Percentiles rank a stretch among this genome's conserved stretches.
These are phyloP conservation scores for Drosophila suboccidentalis DNA, from an alignment of 2,888 invertebrate species.

Conservation along the genomic window DNA sequence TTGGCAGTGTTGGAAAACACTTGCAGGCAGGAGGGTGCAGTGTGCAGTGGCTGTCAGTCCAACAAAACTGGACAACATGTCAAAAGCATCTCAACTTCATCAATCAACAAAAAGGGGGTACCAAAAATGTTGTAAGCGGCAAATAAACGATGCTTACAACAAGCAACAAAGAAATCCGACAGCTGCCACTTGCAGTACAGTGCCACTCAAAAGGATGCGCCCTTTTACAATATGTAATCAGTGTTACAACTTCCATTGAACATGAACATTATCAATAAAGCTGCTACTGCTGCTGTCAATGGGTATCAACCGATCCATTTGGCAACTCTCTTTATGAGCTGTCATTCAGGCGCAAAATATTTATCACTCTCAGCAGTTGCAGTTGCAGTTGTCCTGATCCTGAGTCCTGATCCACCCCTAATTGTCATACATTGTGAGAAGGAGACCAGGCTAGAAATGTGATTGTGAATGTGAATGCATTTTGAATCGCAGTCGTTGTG, in stretches of 20 bases:
- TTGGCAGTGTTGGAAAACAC: slow-evolving; percentile 50
- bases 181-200: slow-evolving; percentile 69
- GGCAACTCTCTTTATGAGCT: slow-evolving; percentile 58
- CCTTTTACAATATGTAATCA: slow-evolving; percentile 35
- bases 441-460: slow-evolving; percentile 7
- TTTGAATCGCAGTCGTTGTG: slow-evolving; percentile 30
- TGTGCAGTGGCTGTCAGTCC: slow-evolving; percentile 33
- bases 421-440: slow-evolving; percentile 58
- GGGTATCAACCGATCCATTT: slow-evolving; percentile 6
- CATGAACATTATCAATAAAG: slow-evolving; percentile 55
- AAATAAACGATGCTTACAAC: slow-evolving; percentile 60
- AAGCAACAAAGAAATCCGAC: slow-evolving; percentile 48
- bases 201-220: slow-evolving; percentile 66
- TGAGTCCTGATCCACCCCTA: slow-evolving; percentile 53
- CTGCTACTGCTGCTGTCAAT: slow-evolving; percentile 28
- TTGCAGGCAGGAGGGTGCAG: slow-evolving; percentile 15
- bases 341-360: slow-evolving; percentile 73
- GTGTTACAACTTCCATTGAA: slow-evolving; percentile 49
- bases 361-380: slow-evolving; percentile 65
- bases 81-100: slow-evolving; percentile 29
- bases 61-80: slow-evolving; percentile 42
- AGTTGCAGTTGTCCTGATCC: slow-evolving; percentile 1
- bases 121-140: slow-evolving; percentile 31
- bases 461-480: slow-evolving; percentile 30
- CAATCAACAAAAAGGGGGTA: slow-evolving; percentile 53